Evolutionary conservation across 2,113 vertebrate species (phyloP).

Genomic region (Larimichthys polyactis): DNA sequence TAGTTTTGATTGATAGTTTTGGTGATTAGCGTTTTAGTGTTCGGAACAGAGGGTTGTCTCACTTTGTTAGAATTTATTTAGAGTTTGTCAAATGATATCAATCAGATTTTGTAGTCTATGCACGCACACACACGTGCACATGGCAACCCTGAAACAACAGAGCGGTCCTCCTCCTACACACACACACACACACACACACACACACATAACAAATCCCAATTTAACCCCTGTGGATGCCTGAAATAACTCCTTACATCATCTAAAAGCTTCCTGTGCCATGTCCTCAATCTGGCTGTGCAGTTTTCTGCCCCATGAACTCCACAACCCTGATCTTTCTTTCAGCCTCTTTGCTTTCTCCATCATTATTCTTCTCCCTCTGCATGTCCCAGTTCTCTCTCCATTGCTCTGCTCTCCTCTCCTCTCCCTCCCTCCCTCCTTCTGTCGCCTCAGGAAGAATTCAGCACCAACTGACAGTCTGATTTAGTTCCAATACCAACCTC

Average conservation of each 20-base stretch:
- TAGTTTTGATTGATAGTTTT: no score
- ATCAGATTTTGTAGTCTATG: no score
- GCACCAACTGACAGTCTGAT: constrained; percentile 80
- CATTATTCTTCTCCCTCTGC: constrained; percentile 60
- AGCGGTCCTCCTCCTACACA: no score
- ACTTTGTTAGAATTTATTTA: no score
- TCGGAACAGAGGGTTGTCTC: no score
- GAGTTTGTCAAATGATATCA: no score
- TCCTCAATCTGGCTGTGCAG: constrained; percentile 35
- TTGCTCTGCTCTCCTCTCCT: constrained; percentile 46
- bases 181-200: no score
- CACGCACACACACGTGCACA: no score
- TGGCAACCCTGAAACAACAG: no score
- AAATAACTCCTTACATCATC: constrained; percentile 52
- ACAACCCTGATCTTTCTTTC: constrained; percentile 56
- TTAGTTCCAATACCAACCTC: constrained; percentile 77
- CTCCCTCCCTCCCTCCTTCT: constrained; percentile 32
- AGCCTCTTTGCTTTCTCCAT: constrained; percentile 49
- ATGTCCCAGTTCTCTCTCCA: constrained; percentile 68
- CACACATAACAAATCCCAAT: no score
- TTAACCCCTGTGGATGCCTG: not conserved
- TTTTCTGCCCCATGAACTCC: constrained; percentile 63
- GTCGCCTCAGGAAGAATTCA: constrained; percentile 75
- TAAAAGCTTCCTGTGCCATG: constrained; percentile 29
- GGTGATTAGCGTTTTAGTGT: no score